These are phyloP conservation scores for Flexamia atlantica DNA, from an alignment of 2,888 invertebrate species.

Conservation along the genomic window DNA sequence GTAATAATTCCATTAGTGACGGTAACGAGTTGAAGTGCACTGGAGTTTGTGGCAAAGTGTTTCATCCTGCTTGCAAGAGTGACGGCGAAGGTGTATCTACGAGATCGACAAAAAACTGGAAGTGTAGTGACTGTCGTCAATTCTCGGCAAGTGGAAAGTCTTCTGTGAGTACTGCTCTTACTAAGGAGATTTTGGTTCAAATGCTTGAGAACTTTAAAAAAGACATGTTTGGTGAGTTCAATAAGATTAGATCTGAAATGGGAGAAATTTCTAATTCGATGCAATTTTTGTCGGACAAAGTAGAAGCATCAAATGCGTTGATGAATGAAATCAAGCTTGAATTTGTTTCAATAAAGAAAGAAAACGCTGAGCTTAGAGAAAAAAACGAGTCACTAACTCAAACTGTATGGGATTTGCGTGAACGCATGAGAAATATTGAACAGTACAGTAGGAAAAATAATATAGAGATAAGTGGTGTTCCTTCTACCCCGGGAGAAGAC, in stretches of 20 bases:
- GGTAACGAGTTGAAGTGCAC: neutral
- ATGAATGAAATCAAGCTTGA: neutral
- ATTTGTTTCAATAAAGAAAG: neutral
- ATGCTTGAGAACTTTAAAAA: neutral
- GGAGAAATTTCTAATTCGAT: neutral
- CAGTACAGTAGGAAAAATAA: constrained; percentile 6
- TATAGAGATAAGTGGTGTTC: neutral
- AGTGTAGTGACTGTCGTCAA: neutral
- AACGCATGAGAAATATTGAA: neutral
- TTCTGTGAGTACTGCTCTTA: neutral
- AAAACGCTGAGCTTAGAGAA: neutral
- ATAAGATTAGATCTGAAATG: neutral
- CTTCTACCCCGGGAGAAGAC: neutral
- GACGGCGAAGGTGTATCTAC: neutral
- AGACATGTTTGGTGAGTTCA: neutral
- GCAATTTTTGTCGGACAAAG: neutral
- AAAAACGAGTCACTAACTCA: neutral
- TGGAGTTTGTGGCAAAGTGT: neutral
- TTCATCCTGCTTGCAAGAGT: neutral
- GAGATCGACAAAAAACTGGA: neutral
- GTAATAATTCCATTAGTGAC: neutral
- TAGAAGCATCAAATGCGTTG: neutral
- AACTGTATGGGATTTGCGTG: neutral
- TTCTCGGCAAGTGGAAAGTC: neutral
- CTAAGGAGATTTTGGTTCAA: neutral